Evolutionary conservation across 2,797 vertebrate species (phyloP), one percentile per base, ranked within the genome.

Genomic region (Fistularia commersonii): DNA sequence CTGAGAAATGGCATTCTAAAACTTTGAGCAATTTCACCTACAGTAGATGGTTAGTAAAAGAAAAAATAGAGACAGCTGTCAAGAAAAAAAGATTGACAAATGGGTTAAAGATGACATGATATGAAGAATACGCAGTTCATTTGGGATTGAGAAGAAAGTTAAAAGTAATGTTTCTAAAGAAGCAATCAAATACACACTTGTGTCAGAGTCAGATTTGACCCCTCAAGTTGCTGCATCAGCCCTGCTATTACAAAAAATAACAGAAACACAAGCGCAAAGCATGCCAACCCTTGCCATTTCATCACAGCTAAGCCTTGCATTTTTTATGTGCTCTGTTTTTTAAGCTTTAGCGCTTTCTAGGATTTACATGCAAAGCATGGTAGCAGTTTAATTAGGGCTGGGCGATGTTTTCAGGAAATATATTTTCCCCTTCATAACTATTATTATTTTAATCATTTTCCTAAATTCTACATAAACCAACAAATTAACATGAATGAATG

Each of bases 321-420:
- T 86, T 91, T 90, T 89, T 85, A 82, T 67, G 90, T 23, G 23
- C 81, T 90, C 74, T 68, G 74, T 76, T 75, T 69, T 64, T 83
- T 75, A 79, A 76, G 83, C 88, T 72, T 64, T 52, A 61, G 53
- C 66, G 44, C 66, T 44, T 56, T 74, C 39, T 57, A 65, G 80
- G 71, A 78, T 48, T 44, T 47, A 65, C 94, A 95, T 95, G 94
- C 95, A 95, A 91, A 93, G 91, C 89, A 23, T 84, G 61, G 70
- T 52, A 75, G 68, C 64, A 73, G 60, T 59, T 70, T 79, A 52
- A 42, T 42, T 52, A 52, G 41, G 50, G 50, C 50, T 41, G 40
- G 40, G 40, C 50, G 40, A 52, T 35, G 42, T 34, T 23, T 23
- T 23, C 2, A 23, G 23, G 23, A 23, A 23, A 23, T 2, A 23